Evolutionary conservation across 1,140 invertebrate species (phyloP).

Genomic region (Melitaea cinxia): DNA sequence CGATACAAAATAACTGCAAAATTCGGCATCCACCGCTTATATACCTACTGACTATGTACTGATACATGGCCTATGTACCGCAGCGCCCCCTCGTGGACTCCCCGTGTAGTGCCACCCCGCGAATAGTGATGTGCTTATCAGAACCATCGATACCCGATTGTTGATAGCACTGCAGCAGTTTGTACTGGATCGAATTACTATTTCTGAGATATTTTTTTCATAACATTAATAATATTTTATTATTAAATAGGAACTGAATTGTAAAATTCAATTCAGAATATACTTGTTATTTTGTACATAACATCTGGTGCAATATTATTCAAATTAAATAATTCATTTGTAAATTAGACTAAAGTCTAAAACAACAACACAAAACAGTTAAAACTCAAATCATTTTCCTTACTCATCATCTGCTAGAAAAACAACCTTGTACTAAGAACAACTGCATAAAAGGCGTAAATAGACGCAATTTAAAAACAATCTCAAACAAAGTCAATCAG

Average conservation of each 20-base stretch:
- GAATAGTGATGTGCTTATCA: conserved; percentile 50
- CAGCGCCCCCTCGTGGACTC: conserved; percentile 46
- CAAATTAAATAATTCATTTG: too few relatives aligned
- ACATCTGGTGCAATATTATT: too few relatives aligned
- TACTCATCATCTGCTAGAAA: neutral
- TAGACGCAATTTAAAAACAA: neutral
- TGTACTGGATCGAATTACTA: neutral
- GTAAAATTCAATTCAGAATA: too few relatives aligned
- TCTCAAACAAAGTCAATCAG: neutral
- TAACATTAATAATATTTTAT: too few relatives aligned
- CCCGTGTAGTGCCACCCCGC: conserved; percentile 72
- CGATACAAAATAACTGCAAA: conserved; percentile 80
- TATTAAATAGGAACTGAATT: too few relatives aligned
- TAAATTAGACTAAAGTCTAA: too few relatives aligned
- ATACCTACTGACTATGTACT: conserved; percentile 66
- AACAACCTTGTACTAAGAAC: neutral
- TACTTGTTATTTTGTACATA: too few relatives aligned
- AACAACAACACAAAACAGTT: too few relatives aligned
- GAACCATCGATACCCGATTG: conserved; percentile 59
- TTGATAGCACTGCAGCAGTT: conserved; percentile 41
- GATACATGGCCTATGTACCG: conserved; percentile 55
- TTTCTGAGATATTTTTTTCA: neutral
- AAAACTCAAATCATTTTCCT: too few relatives aligned
- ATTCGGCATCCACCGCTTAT: conserved; percentile 72
- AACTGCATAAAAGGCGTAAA: neutral